phyloP scores from a whole-genome alignment of 2,888 invertebrate species.

The Alloscopus bannaensis region DNA sequence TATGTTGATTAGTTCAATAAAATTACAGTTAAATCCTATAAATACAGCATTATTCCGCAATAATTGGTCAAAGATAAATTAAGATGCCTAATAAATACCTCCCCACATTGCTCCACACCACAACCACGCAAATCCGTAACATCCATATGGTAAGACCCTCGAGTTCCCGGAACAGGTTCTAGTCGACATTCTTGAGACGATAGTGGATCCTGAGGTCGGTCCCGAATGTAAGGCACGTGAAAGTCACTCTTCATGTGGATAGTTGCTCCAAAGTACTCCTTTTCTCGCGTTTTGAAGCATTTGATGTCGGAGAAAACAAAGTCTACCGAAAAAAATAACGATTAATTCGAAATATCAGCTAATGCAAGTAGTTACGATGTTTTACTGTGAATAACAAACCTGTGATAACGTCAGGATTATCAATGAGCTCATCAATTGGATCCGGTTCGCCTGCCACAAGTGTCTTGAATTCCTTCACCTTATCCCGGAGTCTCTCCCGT shows the following conservation, averaged over 20 bases:
- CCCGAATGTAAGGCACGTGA: conserved; percentile 71
- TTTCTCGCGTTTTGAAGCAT: conserved; percentile 69
- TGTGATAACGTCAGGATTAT: conserved; percentile 65
- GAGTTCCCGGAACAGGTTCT: conserved; percentile 59
- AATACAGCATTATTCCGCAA: too few relatives aligned
- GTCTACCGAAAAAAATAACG: conserved; percentile 52
- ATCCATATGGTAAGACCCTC: conserved; percentile 68
- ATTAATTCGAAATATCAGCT: background rate
- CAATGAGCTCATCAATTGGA: background rate
- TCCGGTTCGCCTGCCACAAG: conserved; percentile 7
- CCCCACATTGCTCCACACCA: conserved; percentile 72
- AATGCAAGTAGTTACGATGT: too few relatives aligned
- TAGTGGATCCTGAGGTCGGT: conserved; percentile 71
- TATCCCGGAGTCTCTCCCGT: conserved; percentile 53
- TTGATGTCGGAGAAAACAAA: conserved; percentile 72
- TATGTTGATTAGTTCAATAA: conserved; percentile 12
- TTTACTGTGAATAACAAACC: conserved; percentile 36
- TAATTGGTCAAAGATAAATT: too few relatives aligned
- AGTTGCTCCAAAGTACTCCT: conserved; percentile 71
- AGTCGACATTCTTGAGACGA: conserved; percentile 68
- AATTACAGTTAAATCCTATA: too few relatives aligned
- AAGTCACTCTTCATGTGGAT: conserved; percentile 72
- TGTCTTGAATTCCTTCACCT: conserved; percentile 47
- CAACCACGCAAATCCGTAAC: conserved; percentile 70
- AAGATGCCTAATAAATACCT: too few relatives aligned